Evolutionary conservation across 2,888 invertebrate species (phyloP), one percentile per base, ranked within the genome.

Genomic region (Acanthosepion esculentum): DNA sequence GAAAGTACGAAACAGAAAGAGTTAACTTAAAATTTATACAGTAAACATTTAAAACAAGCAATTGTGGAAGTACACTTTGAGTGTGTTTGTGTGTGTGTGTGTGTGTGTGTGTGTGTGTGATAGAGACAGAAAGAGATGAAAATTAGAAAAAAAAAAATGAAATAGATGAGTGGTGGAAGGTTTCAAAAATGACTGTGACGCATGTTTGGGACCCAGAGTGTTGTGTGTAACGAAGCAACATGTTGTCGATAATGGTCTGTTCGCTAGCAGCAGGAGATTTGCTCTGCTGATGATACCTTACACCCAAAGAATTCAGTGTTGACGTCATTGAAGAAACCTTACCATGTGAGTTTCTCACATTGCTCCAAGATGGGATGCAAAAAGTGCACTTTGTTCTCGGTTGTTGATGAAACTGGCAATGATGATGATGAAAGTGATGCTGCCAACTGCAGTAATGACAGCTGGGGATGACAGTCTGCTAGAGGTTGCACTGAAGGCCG

Each of bases 271-370:
- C 78, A 78, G n/a, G n/a, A 78, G n/a, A 78, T n/a, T n/a, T 78
- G n/a, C n/a, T 78, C 78, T 12, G 78, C 78, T 78, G 78, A 92
- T 78, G 78, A 92, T 92, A 92, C 48, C 50, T 92, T 92, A 92
- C 50, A 92, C 92, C 92, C 26, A 4, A 92, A 50, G 92, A 92
- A 92, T 92, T 92, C 92, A 48, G 48, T 23, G 48, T 48, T 92
- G 92, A 92, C 92, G 92, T 92, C 92, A 92, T 50, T 92, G 92
- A 50, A 92, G 78, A 78, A 78, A 78, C 78, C 78, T 78, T 78
- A 78, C 78, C n/a, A 78, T 78, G n/a, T 78, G 78, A 15, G 78
- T 78, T 78, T 78, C 78, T 78, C 78, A 78, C 78, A 78, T 78
- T 78, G 78, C 78, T n/a, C 18, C 78, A n/a, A 15, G n/a, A n/a